Base-by-base conservation (phyloP, 2,888 invertebrate species). In the Crematogaster levior region DNA sequence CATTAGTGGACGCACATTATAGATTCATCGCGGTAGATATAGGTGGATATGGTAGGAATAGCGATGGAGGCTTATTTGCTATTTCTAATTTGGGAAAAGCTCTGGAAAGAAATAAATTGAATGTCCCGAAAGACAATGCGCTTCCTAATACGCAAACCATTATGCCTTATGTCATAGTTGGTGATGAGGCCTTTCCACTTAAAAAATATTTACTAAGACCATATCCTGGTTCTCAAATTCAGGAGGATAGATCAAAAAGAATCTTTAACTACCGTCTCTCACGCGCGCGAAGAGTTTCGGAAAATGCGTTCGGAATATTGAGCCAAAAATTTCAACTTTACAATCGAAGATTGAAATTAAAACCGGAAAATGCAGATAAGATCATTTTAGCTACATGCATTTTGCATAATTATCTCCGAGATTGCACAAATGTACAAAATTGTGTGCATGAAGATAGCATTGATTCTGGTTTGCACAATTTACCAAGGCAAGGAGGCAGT, bases 351-450 rank as follows among this genome's bases (percentile, higher is more conserved):
- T 15, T 81, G 37, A 74, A 81, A 15, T 74, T 74, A 63, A 81
- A 74, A 24, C 74, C 65, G 63, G 56, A 74, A 74, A 74, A 81
- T 81, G 81, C 43, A 15, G 65, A 81, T 56, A 60, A 73, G 46
- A 73, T 73, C 24, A 46, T 81, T 58, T 46, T 81, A 34, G 48
- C 81, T 72, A 81, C 70, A 27, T 60, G 34, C 15, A 43, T 43
- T 27, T 65, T 75, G 43, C 48, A 75, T 46, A 61, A 79, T 79
- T 56, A 68, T 68, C 43, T 68, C 34, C 37, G 68, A 79, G 56
- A 53, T 53, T 21, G n/a, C 63, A 40, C 27, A 48, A 60, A 75
- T 75, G 48, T 48, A 75, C 40, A 46, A 61, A 30, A 27, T 30
- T 9, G 51, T 27, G 12, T 1, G 27, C 15, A 27, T 27, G 37